Conservation (phyloP, 2,113 vertebrate species). For the Aegithalos caudatus region DNA sequence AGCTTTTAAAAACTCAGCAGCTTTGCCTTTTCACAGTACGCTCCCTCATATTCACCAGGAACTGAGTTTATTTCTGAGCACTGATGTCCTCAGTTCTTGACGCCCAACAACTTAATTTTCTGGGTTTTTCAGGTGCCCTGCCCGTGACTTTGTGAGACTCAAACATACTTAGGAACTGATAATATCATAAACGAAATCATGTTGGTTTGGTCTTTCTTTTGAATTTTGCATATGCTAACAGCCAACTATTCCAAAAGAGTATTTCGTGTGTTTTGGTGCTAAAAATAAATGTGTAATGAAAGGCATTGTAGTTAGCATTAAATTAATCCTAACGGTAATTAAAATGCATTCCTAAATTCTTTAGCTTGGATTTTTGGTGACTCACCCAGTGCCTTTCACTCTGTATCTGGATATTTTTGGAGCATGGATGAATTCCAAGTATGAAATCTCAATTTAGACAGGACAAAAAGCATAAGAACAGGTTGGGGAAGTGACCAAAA, state of each 20-base stretch:
- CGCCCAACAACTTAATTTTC: not conserved
- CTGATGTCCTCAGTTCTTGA: not conserved
- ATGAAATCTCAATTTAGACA: not conserved
- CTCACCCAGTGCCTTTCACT: not conserved
- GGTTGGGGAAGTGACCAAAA: not conserved
- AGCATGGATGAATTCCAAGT: constrained; percentile 1
- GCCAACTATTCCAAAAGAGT: not conserved
- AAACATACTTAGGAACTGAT: not conserved
- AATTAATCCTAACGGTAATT: not conserved
- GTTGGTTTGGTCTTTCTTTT: not conserved
- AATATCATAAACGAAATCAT: not conserved
- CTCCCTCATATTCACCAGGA: not conserved
- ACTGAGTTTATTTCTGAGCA: not conserved
- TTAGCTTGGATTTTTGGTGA: constrained; percentile 15
- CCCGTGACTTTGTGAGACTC: not conserved
- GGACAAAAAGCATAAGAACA: not conserved
- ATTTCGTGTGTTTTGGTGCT: not conserved
- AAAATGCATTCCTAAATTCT: constrained; percentile 11
- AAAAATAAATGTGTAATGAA: not conserved
- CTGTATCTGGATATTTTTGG: constrained; percentile 4
- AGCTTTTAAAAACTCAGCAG: not conserved
- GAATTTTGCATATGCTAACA: not conserved
- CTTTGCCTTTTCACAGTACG: not conserved
- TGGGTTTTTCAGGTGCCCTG: not conserved
- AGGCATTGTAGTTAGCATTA: not conserved